These are phyloP conservation scores for Pygocentrus nattereri DNA, from an alignment of 2,797 vertebrate genomes.

Conservation along the genomic window DNA sequence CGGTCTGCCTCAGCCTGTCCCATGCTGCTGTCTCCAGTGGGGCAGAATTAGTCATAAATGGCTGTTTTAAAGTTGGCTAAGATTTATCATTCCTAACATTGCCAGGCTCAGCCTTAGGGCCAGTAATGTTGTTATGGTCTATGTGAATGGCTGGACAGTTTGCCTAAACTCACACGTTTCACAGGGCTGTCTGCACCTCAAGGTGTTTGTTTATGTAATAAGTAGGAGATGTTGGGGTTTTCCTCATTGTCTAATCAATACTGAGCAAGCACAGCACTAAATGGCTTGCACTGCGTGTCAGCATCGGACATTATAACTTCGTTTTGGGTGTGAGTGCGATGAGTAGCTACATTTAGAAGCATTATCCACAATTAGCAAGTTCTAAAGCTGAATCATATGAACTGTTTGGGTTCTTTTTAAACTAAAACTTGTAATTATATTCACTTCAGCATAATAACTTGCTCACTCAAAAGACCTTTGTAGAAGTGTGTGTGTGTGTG, in stretches of 20 bases:
- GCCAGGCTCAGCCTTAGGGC: conserved; percentile 2
- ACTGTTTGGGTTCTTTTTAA: not conserved
- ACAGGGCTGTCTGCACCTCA: not conserved
- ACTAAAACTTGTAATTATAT: not conserved
- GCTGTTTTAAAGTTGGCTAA: conserved; percentile 21
- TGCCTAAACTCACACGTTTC: conserved; percentile 5
- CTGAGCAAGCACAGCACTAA: not conserved
- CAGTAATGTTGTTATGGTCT: conserved; percentile 4
- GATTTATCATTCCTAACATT: conserved; percentile 36
- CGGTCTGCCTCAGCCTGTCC: conserved; percentile 9
- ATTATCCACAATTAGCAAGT: not conserved
- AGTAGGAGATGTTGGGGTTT: not conserved
- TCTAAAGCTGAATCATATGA: not conserved
- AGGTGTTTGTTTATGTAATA: not conserved
- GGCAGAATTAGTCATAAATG: conserved; percentile 16
- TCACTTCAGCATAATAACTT: not conserved
- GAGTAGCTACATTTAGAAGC: not conserved
- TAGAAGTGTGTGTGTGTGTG: not conserved
- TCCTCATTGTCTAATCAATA: not conserved
- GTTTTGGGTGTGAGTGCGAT: not conserved
- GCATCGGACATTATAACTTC: not conserved
- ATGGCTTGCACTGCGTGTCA: not conserved
- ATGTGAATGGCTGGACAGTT: conserved; percentile 24
- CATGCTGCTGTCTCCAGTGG: conserved; percentile 30
- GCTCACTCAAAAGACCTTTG: not conserved